Percentiles rank a stretch among this genome's conserved stretches.
Conservation (phyloP, 2,797 vertebrate species). For the Xerus rutilus region DNA sequence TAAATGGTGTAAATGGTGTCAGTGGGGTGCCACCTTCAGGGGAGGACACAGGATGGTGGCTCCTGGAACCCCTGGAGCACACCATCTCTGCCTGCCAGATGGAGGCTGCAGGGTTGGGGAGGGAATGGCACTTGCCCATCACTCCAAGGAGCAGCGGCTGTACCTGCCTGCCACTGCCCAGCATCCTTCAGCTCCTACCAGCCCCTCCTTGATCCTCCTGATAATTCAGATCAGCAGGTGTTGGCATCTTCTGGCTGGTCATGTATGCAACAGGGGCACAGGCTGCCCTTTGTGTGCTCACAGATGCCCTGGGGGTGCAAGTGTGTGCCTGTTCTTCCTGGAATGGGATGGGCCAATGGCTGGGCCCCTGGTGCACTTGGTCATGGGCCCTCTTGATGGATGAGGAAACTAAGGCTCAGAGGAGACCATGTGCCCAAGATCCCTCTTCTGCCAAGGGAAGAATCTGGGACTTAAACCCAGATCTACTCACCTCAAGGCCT, state of each 20-base stretch:
- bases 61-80: accelerated
- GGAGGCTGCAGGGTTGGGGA: not conserved
- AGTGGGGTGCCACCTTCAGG: not conserved
- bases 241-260: not conserved
- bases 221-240: not conserved
- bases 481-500: not conserved
- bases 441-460: not conserved
- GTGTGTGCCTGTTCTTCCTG: slow-evolving; percentile 14
- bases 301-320: not conserved
- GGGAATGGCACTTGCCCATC: not conserved
- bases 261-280: not conserved
- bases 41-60: not conserved
- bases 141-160: not conserved
- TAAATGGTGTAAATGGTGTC: no score
- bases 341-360: not conserved
- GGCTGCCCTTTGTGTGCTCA: slow-evolving; percentile 28
- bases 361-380: not conserved
- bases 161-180: not conserved
- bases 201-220: not conserved
- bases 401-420: not conserved
- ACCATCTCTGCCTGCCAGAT: not conserved
- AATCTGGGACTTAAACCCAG: not conserved
- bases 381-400: not conserved
- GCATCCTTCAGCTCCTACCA: not conserved
- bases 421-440: not conserved